phyloP scores from a whole-genome alignment of 2,888 invertebrate genomes.

The Xylota segnis region DNA sequence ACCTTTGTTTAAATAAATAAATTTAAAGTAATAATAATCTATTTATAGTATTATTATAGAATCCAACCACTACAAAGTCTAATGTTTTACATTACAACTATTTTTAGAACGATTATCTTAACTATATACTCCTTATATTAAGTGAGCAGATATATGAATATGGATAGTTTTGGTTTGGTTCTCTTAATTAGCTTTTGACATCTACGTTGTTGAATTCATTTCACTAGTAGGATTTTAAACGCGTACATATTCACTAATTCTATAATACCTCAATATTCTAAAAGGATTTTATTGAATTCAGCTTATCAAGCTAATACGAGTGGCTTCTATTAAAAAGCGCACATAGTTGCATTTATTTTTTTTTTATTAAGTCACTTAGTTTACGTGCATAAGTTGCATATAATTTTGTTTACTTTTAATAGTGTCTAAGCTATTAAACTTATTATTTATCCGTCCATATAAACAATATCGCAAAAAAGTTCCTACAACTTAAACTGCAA shows the following conservation, averaged over 20 bases:
- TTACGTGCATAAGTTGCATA: slow-evolving; percentile 1
- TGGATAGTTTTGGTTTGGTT: neutral
- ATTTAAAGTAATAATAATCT: too few species aligned
- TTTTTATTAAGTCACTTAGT: neutral
- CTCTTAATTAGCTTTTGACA: neutral
- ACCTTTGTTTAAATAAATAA: too few species aligned
- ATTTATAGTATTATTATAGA: too few species aligned
- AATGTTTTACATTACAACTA: neutral
- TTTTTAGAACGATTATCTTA: neutral
- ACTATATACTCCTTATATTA: slow-evolving; percentile 28
- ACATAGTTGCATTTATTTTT: neutral
- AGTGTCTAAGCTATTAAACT: slow-evolving; percentile 55
- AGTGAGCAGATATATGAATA: slow-evolving; percentile 61
- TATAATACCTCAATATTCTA: neutral
- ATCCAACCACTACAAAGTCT: neutral
- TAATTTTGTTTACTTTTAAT: slow-evolving; percentile 30
- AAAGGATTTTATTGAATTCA: neutral
- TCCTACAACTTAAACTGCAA: slow-evolving; percentile 71
- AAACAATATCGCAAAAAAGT: slow-evolving; percentile 74
- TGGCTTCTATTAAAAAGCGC: too few species aligned
- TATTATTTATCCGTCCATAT: slow-evolving; percentile 83
- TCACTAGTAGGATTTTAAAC: neutral
- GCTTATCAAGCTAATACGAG: neutral
- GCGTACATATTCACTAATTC: neutral
- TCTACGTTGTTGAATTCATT: neutral